Conservation (phyloP, 2,888 invertebrate genomes). For the Ophraella communa region DNA sequence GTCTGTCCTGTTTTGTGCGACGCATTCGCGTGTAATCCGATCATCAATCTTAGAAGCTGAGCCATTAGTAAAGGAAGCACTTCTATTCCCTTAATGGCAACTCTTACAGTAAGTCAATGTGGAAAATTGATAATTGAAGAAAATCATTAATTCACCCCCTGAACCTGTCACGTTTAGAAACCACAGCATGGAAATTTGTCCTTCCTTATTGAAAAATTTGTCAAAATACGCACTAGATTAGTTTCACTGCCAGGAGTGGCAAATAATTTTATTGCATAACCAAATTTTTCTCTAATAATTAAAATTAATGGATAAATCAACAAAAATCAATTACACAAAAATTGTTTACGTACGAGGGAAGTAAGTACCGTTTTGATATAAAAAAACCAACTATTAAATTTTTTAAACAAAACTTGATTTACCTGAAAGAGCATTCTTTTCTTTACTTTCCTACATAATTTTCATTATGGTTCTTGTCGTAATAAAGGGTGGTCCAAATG, state of each 20-base stretch:
- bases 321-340: too few species aligned
- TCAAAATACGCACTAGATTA: constrained; percentile 2
- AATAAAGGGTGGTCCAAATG: too few species aligned
- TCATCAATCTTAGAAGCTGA: constrained; percentile 53
- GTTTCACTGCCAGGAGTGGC: neutral
- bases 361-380: too few species aligned
- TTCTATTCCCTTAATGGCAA: constrained; percentile 50
- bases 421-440: too few species aligned
- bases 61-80: constrained; percentile 53
- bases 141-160: constrained; percentile 47
- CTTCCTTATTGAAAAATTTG: constrained; percentile 15
- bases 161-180: constrained; percentile 39
- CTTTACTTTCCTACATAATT: too few species aligned
- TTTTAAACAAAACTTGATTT: too few species aligned
- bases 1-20: constrained; percentile 40
- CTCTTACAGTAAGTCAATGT: constrained; percentile 46
- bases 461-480: too few species aligned
- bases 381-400: too few species aligned
- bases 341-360: too few species aligned
- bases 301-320: too few species aligned
- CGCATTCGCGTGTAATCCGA: constrained; percentile 53
- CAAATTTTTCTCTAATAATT: too few species aligned
- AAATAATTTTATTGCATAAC: too few species aligned
- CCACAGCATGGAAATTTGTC: constrained; percentile 29
- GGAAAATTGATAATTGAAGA: constrained; percentile 51